Base-by-base conservation (phyloP, 2,888 invertebrate species). In the Lymantria monacha region DNA sequence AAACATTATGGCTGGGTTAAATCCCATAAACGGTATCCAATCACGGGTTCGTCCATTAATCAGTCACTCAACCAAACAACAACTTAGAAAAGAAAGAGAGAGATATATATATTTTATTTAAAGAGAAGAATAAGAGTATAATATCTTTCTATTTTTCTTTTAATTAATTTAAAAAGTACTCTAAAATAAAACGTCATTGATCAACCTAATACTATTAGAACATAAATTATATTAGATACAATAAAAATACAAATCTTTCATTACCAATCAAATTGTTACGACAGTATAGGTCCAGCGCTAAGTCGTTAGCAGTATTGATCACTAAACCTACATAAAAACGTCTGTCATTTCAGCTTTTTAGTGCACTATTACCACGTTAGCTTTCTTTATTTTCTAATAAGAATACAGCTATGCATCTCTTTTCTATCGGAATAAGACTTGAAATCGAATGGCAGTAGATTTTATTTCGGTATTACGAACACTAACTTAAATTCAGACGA, bases 401-500 rank as follows among this genome's bases (percentile, higher is more conserved):
- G 22, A 44, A 36, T 38, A 42, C 48, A 15, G n/a, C 3, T 47
- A 44, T 49, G 0, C 45, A 46, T 33, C 43, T n/a, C 60, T 53
- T 10, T 0, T 0, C 0, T 0, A 41, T 43, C 38, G 0, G 0
- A 9, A 49, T 66, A 75, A 59, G 57, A 61, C 46, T 44, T 7
- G 53, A 43, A 55, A 60, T 74, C 22, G 45, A 40, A 49, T 48
- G 44, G 1, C 9, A 14, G 44, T 33, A 10, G 30, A 10, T 54
- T 51, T 15, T 42, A 42, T 45, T 44, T 44, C 47, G 47, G 44
- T 50, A 53, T 38, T 38, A 9, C 9, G 7, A 38, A 38, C 11
- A 45, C 51, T 48, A 55, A 55, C 58, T 63, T 50, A 57, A 66
- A 72, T 69, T 73, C 67, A 70, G 70, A 70, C 85, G 87, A 87